A percentile compares a stretch with the other conserved stretches of the same genome.
phyloP scores from a whole-genome alignment of 2,797 vertebrate species.

The Sebastes cheni region DNA sequence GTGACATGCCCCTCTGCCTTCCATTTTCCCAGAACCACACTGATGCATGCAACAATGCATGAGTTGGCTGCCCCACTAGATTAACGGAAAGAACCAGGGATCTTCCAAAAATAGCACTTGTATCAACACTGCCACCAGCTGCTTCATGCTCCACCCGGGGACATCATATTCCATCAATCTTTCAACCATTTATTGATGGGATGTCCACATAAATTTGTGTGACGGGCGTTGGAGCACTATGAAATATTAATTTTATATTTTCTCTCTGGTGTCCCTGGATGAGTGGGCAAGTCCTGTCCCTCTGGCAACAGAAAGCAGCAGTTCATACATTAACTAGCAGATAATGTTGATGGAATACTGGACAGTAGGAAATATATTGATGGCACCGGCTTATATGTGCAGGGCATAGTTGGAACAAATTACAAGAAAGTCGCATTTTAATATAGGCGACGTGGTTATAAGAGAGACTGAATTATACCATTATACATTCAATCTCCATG shows the following conservation, averaged over 20 bases:
- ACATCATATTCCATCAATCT: conserved; percentile 82
- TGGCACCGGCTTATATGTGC: conserved; percentile 11
- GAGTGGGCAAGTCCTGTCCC: conserved; percentile 59
- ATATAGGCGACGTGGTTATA: conserved; percentile 41
- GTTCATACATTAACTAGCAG: conserved; percentile 70
- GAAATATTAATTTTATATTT: conserved; percentile 82
- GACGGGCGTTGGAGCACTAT: conserved; percentile 68
- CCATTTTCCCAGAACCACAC: conserved; percentile 40
- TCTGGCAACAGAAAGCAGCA: conserved; percentile 66
- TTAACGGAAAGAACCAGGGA: conserved; percentile 65
- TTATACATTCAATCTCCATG: conserved; percentile 2
- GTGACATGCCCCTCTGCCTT: conserved; percentile 51
- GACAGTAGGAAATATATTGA: conserved; percentile 60
- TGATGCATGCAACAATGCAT: conserved; percentile 64
- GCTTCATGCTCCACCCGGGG: conserved; percentile 71
- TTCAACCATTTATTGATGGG: conserved; percentile 81
- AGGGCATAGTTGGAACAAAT: conserved; percentile 33
- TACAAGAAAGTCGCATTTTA: conserved; percentile 51
- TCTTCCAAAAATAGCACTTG: conserved; percentile 75
- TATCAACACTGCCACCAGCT: conserved; percentile 74
- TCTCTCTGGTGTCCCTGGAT: conserved; percentile 58
- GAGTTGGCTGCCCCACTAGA: conserved; percentile 53
- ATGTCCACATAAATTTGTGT: conserved; percentile 84
- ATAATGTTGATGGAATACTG: conserved; percentile 64
- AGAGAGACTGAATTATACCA: conserved; percentile 34